phyloP scores from a whole-genome alignment of 2,797 vertebrate species.

The Gouania willdenowi region DNA sequence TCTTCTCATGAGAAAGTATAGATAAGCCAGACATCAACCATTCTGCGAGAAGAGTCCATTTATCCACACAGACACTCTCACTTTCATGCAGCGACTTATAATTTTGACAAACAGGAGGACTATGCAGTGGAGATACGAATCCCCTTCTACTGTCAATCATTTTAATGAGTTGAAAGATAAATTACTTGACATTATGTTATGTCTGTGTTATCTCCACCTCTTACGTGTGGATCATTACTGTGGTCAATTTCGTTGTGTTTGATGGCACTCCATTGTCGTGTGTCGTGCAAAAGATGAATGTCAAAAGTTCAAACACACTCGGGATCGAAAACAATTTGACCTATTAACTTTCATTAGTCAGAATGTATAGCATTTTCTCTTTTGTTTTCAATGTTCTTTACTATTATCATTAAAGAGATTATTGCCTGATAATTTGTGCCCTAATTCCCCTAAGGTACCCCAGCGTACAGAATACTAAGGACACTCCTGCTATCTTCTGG shows the following conservation, averaged over 20 bases:
- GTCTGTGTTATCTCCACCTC: constrained; percentile 36
- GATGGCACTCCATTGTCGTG: neutral
- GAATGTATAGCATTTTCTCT: constrained; percentile 3
- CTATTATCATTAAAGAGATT: too few relatives aligned
- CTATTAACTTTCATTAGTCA: constrained; percentile 9
- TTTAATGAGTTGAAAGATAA: constrained; percentile 30
- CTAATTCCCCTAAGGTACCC: too few relatives aligned
- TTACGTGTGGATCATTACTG: constrained; percentile 37
- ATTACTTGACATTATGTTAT: constrained; percentile 35
- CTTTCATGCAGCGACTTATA: constrained; percentile 34
- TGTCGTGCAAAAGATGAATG: constrained; percentile 15
- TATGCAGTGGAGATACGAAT: constrained; percentile 40
- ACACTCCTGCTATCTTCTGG: too few relatives aligned
- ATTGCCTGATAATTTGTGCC: too few relatives aligned
- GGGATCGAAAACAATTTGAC: constrained; percentile 20
- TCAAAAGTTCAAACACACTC: constrained; percentile 23
- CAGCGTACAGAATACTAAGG: too few relatives aligned
- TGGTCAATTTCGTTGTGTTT: constrained; percentile 27
- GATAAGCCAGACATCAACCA: constrained; percentile 51
- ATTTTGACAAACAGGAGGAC: constrained; percentile 42
- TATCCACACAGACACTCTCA: constrained; percentile 38
- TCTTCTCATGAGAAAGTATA: constrained; percentile 12
- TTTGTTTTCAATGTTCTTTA: too few relatives aligned
- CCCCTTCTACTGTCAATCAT: constrained; percentile 41
- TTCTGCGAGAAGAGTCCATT: constrained; percentile 32